phyloP scores from a whole-genome alignment of 2,113 vertebrate species.

The Sander lucioperca region DNA sequence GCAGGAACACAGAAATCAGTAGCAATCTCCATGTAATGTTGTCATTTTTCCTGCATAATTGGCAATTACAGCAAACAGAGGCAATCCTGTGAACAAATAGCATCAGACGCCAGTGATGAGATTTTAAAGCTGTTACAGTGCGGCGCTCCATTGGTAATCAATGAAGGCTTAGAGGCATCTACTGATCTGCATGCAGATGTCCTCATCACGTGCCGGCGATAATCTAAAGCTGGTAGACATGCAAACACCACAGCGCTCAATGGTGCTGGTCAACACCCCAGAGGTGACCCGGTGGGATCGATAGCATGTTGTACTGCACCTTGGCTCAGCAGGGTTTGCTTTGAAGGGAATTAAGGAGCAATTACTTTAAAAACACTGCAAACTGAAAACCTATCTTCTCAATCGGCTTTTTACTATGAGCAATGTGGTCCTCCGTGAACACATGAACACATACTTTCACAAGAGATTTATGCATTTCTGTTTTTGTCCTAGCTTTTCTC shows the following conservation, averaged over 20 bases:
- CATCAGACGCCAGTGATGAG: conserved; percentile 38
- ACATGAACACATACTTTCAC: background rate
- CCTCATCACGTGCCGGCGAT: conserved; percentile 36
- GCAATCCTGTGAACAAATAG: conserved; percentile 56
- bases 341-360: background rate
- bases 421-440: background rate
- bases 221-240: conserved; percentile 20
- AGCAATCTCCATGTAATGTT: conserved; percentile 21
- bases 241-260: conserved; percentile 27
- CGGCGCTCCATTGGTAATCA: conserved; percentile 61
- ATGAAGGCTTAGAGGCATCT: conserved; percentile 62
- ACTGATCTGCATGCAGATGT: conserved; percentile 55
- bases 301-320: conserved; percentile 3
- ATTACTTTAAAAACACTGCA: background rate
- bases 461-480: background rate
- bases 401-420: background rate
- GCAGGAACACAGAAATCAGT: conserved; percentile 17
- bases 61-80: conserved; percentile 53
- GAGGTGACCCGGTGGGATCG: conserved; percentile 24
- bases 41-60: conserved; percentile 54
- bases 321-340: background rate
- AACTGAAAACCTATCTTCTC: background rate
- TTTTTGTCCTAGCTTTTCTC: background rate
- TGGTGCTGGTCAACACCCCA: conserved; percentile 7
- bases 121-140: conserved; percentile 40